Percentiles rank a stretch among this genome's conserved stretches.
Evolutionary conservation across 2,888 invertebrate species (phyloP).

Genomic region (Sisyra terminalis): DNA sequence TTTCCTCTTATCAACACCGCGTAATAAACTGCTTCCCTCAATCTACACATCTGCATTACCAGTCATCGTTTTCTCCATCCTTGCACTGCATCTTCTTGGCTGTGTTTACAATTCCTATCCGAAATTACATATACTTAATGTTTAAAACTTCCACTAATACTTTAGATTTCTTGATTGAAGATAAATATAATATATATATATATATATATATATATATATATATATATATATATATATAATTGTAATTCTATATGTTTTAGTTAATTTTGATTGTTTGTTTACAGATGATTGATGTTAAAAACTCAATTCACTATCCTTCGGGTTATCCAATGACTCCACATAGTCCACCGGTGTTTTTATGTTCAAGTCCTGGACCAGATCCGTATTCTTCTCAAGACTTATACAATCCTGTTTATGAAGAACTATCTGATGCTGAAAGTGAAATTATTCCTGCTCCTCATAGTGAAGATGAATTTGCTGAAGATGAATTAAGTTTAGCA

Average conservation of each 20-base stretch:
- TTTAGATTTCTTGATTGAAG: neutral
- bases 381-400: slow-evolving; percentile 44
- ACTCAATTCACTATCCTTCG: slow-evolving; percentile 38
- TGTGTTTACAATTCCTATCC: too few species aligned
- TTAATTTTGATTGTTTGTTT: slow-evolving; percentile 20
- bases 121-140: too few species aligned
- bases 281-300: slow-evolving; percentile 58
- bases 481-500: slow-evolving; percentile 55
- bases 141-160: too few species aligned
- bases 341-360: slow-evolving; percentile 48
- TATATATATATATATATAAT: slow-evolving; percentile 2
- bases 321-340: slow-evolving; percentile 42
- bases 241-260: neutral
- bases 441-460: slow-evolving; percentile 39
- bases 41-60: too few species aligned
- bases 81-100: too few species aligned
- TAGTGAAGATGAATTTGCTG: slow-evolving; percentile 74
- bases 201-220: slow-evolving; percentile 4
- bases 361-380: slow-evolving; percentile 49
- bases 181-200: neutral
- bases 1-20: slow-evolving; percentile 5
- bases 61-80: too few species aligned
- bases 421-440: slow-evolving; percentile 49
- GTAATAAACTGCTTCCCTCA: neutral
- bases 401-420: slow-evolving; percentile 70